These are phyloP conservation scores for Coreius guichenoti DNA, from an alignment of 2,797 vertebrate species.

Conservation along the genomic window DNA sequence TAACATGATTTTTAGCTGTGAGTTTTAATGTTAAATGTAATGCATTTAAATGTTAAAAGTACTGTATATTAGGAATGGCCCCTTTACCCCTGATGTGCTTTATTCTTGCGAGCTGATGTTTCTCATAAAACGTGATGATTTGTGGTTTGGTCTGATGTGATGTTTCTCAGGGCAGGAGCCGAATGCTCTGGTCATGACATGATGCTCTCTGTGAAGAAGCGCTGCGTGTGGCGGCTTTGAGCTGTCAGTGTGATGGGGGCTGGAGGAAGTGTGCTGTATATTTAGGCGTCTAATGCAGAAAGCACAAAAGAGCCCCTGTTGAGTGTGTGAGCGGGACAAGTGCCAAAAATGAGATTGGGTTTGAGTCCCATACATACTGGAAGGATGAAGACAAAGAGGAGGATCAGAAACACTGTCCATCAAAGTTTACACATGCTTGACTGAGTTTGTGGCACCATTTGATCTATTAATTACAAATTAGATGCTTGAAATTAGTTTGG, in stretches of 20 bases:
- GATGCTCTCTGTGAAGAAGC: not conserved
- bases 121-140: not conserved
- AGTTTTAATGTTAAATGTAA: not conserved
- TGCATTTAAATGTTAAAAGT: not conserved
- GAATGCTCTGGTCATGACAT: not conserved
- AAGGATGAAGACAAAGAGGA: not conserved
- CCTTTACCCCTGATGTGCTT: not conserved
- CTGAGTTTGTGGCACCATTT: not conserved
- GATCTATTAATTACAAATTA: too few relatives aligned
- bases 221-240: not conserved
- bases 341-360: slow-evolving; percentile 11
- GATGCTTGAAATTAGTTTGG: not conserved
- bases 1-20: not conserved
- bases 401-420: not conserved
- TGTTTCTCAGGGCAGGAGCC: slow-evolving; percentile 1
- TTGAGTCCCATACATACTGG: not conserved
- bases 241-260: slow-evolving; percentile 1
- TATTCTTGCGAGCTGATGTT: not conserved
- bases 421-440: not conserved
- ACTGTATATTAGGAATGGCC: not conserved
- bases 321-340: slow-evolving; percentile 23
- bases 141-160: not conserved
- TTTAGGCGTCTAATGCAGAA: slow-evolving; percentile 25
- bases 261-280: slow-evolving; percentile 34
- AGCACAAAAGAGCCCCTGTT: slow-evolving; percentile 38